Evolutionary conservation across 2,797 vertebrate species (phyloP), one percentile per base, ranked within the genome.

Genomic region (Aeoliscus strigatus): DNA sequence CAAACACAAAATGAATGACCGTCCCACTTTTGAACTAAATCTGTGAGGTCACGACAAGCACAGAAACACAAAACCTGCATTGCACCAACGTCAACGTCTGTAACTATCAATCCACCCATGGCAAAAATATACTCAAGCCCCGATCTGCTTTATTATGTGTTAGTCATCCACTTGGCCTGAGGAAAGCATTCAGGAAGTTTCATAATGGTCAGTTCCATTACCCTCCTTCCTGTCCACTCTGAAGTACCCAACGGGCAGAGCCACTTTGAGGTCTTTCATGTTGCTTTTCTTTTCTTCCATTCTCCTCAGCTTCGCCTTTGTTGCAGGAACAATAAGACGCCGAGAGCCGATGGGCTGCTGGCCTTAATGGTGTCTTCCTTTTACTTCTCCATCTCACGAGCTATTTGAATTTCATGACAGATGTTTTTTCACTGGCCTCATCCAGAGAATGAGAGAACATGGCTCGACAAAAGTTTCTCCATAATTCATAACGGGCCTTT

Each of bases 221-320:
- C 33, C 49, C 58, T 37, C 45, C 65, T 28, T 27, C 38, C 45
- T 33, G 43, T 60, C 47, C 56, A 38, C 49, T 60, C 63, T 26
- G 43, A 9, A 39, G 51, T 37, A 14, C 57, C 68, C 77, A 68
- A 54, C 42, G 64, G 72, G 65, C 74, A 68, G 28, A 63, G 56
- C 39, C 79, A 82, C 79, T 83, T 67, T 66, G 51, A 55, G 45
- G 24, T 62, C 66, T 78, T 72, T 81, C 62, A 78, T 68, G 72
- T 58, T 40, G 55, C 70, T 45, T 57, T 53, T 55, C 43, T 33
- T 38, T 38, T 15, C 12, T 8, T 6, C 27, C 17, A 11, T 29
- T 18, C 44, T 27, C 17, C 52, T 44, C 8, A 9, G 1, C 29
- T 35, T 8, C 1, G 43, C 56, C 65, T 85, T 81, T 83, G 73